Evolutionary conservation across 2,888 invertebrate species (phyloP).

Genomic region (Drosophila pegasa): DNA sequence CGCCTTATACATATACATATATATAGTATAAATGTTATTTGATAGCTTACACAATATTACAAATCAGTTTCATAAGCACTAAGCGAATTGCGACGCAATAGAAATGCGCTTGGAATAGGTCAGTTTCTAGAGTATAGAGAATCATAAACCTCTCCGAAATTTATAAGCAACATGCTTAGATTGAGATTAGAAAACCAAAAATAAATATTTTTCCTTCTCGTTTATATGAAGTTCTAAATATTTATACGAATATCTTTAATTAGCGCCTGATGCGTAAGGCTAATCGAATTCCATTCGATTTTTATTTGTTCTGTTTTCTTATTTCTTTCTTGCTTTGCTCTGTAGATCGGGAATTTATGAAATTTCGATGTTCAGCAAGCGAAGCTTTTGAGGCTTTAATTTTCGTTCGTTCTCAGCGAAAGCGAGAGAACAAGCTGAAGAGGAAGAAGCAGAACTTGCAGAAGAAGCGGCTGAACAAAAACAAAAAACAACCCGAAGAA

Average conservation of each 20-base stretch:
- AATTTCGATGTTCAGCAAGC: constrained; percentile 7
- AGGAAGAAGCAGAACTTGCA: constrained; percentile 1
- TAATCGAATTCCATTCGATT: constrained; percentile 40
- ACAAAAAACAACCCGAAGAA: constrained; percentile 38
- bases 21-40: neutral
- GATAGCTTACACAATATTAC: constrained; percentile 26
- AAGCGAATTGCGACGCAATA: constrained; percentile 43
- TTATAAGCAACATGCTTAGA: constrained; percentile 45
- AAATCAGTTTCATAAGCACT: constrained; percentile 30
- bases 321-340: constrained; percentile 15
- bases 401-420: constrained; percentile 1
- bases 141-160: constrained; percentile 11
- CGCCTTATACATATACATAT: neutral
- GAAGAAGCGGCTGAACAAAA: constrained; percentile 2
- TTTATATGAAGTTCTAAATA: neutral
- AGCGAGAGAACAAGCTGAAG: neutral
- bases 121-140: constrained; percentile 53
- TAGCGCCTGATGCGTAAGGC: neutral
- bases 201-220: constrained; percentile 12
- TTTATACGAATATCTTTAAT: neutral
- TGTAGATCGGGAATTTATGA: constrained; percentile 6
- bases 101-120: constrained; percentile 69
- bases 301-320: constrained; percentile 24
- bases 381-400: constrained; percentile 4
- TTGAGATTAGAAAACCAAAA: constrained; percentile 27